Evolutionary conservation across 2,797 vertebrate species (phyloP).

Genomic region (Epinephelus awoara): DNA sequence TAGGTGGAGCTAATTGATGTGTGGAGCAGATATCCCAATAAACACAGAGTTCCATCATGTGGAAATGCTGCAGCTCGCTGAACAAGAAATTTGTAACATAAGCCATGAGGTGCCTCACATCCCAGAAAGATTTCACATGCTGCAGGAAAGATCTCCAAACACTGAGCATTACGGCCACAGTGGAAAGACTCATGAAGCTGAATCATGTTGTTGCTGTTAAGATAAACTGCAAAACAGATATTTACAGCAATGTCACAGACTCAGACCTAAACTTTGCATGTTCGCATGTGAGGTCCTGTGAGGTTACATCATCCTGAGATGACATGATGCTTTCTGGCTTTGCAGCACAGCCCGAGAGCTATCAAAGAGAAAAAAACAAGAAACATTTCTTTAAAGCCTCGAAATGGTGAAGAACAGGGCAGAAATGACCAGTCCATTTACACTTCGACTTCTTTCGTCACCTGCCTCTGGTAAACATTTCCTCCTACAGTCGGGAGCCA

Average conservation of each 20-base stretch:
- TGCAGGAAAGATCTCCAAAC: neutral
- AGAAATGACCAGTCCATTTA: constrained; percentile 18
- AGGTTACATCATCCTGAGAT: neutral
- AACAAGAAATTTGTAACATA: neutral
- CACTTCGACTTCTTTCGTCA: constrained; percentile 13
- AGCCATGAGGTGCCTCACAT: neutral
- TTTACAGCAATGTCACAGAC: neutral
- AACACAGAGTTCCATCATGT: neutral
- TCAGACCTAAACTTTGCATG: neutral
- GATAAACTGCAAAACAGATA: neutral
- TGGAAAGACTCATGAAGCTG: neutral
- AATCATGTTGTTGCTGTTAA: neutral
- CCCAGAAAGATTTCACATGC: neutral
- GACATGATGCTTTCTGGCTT: neutral
- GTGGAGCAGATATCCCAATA: neutral
- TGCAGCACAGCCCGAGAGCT: neutral
- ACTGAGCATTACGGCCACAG: too few species aligned
- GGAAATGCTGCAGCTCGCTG: too few species aligned
- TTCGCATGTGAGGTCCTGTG: neutral
- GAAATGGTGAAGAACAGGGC: neutral
- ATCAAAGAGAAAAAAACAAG: constrained; percentile 5
- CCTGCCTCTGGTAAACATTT: constrained; percentile 16
- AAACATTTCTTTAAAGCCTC: neutral
- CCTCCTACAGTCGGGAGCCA: neutral
- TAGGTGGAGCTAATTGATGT: neutral